phyloP scores from a whole-genome alignment of 2,797 vertebrate species.

The Eleutherodactylus coqui region DNA sequence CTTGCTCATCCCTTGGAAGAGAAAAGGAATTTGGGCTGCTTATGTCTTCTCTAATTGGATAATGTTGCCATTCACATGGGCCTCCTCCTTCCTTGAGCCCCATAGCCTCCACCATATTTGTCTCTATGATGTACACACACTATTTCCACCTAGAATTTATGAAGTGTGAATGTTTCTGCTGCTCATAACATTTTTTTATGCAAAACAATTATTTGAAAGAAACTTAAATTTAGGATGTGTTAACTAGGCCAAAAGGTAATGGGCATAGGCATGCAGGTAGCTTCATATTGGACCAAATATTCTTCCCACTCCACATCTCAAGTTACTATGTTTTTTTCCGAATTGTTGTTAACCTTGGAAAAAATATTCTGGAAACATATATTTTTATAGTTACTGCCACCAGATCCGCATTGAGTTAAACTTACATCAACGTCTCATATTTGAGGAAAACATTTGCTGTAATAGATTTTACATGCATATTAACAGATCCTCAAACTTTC shows the following conservation, averaged over 20 bases:
- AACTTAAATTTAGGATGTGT: not conserved
- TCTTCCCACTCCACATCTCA: not conserved
- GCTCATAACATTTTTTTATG: not conserved
- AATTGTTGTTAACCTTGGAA: slow-evolving; percentile 12
- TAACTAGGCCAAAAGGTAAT: not conserved
- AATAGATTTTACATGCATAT: not conserved
- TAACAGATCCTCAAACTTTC: slow-evolving; percentile 3
- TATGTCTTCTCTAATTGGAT: no score
- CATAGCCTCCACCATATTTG: not conserved
- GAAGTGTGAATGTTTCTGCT: not conserved
- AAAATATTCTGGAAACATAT: not conserved
- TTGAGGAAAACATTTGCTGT: slow-evolving; percentile 8
- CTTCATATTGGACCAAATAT: not conserved
- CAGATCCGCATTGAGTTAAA: not conserved
- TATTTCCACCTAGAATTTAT: not conserved
- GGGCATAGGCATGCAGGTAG: not conserved
- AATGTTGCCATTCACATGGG: not conserved
- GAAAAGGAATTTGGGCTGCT: not conserved
- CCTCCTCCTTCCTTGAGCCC: not conserved
- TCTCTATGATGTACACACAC: not conserved
- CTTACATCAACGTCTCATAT: not conserved
- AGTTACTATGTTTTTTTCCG: not conserved
- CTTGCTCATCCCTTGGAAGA: not conserved
- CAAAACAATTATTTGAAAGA: not conserved
- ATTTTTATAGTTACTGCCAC: not conserved